Base-by-base conservation (phyloP, 1,140 invertebrate species). In the Drosophila nebulosa region DNA sequence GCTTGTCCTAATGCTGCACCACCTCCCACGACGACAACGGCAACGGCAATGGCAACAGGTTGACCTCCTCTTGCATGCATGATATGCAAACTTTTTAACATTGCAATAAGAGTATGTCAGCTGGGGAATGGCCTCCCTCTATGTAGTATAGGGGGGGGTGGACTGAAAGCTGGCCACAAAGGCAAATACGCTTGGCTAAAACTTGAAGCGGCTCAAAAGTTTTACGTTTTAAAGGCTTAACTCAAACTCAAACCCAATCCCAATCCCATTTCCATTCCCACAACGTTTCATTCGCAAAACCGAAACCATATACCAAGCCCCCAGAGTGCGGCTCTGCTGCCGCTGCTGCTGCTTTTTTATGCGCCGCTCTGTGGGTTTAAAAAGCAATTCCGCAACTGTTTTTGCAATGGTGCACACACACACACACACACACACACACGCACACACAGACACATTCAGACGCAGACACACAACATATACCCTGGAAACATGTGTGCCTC, bases 341-440 rank as follows among this genome's bases (percentile, higher is more conserved):
- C 18, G 14, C 39, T 16, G 16, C 53, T 69, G 68, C 68, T 85
- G 68, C 46, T 81, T 85, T 83, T 85, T 86, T 78, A 85, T 85
- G 83, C 74, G 65, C 42, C 74, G 67, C 70, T 85, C 78, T 78
- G 81, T 81, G 81, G 81, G 81, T 85, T 85, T 85, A 85, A 85
- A 85, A 88, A 85, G 81, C 81, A 85, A 85, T 85, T 85, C 83
- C 83, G 81, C 81, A 85, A 85, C 81, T 85, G 78, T 88, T 85
- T 85, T 85, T 85, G 69, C 81, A 66, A 73, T 73, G 75, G 66
- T 61, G 57, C 63, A 67, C 59, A 61, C 68, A 63, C 16, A 63
- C 69, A 69, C 39, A 50, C 24, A 35, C n/a, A 36, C n/a, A 14
- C 35, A 32, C 57, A 32, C 51, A 56, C 1, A 42, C 52, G 16